Percentiles rank a stretch among this genome's conserved stretches.
Conservation (phyloP, 1,140 invertebrate species). For the Nephila pilipes region DNA sequence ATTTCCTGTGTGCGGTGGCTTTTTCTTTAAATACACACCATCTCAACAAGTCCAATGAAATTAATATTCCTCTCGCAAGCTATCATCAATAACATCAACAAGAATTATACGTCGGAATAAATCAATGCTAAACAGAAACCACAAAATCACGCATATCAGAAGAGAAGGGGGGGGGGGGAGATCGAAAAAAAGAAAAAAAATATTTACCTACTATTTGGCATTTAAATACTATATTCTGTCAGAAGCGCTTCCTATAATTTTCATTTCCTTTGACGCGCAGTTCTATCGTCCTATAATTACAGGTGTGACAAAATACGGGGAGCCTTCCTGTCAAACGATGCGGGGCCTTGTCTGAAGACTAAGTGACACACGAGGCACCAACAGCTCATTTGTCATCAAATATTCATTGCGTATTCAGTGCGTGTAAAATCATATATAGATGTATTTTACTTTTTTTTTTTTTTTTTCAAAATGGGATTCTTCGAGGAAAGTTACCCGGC, state of each 20-base stretch:
- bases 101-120: neutral
- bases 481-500: neutral
- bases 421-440: slow-evolving; percentile 16
- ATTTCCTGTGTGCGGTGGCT: neutral
- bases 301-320: slow-evolving; percentile 56
- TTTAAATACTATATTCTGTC: neutral
- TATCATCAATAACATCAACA: slow-evolving; percentile 37
- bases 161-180: neutral
- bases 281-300: slow-evolving; percentile 48
- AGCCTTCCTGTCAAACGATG: neutral
- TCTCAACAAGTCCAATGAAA: neutral
- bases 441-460: neutral
- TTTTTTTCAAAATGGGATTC: neutral
- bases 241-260: slow-evolving; percentile 32
- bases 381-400: slow-evolving; percentile 60
- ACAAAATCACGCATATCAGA: neutral
- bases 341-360: neutral
- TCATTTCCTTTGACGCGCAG: neutral
- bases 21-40: neutral
- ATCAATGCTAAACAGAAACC: slow-evolving; percentile 6
- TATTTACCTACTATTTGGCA: slow-evolving; percentile 31
- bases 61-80: slow-evolving; percentile 5
- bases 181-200: neutral
- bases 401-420: slow-evolving; percentile 58
- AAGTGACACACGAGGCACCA: slow-evolving; percentile 30